Evolutionary conservation across 1,140 invertebrate genomes (phyloP).

Genomic region (Drosophila elegans): DNA sequence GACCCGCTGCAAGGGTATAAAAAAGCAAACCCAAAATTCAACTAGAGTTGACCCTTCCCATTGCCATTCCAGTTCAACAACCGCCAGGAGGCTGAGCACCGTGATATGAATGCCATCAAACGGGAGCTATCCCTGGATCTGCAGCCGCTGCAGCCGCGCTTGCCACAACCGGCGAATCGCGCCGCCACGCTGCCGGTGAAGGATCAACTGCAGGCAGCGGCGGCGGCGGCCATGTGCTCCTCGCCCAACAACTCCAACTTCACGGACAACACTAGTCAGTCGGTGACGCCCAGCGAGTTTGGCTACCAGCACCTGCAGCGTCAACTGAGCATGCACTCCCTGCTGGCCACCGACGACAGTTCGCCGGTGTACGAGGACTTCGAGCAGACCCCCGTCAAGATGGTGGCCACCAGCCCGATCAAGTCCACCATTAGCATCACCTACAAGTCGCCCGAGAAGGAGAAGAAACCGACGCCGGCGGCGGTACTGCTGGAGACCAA

Average conservation of each 20-base stretch:
- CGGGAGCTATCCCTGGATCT: conserved; percentile 80
- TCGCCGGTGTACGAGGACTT: conserved; percentile 81
- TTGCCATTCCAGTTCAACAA: conserved; percentile 58
- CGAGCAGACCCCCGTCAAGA: conserved; percentile 74
- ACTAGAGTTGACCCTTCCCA: neutral
- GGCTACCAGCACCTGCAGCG: conserved; percentile 84
- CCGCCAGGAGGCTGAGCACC: conserved; percentile 57
- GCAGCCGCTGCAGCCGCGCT: conserved; percentile 59
- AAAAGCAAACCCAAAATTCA: too few species aligned
- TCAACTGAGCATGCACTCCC: conserved; percentile 78
- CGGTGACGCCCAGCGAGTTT: conserved; percentile 84
- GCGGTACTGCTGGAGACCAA: conserved; percentile 72
- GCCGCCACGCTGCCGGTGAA: conserved; percentile 59
- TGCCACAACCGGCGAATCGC: conserved; percentile 49
- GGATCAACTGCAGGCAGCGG: conserved; percentile 61
- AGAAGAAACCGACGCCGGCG: conserved; percentile 56
- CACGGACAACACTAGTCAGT: conserved; percentile 84
- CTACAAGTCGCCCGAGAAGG: conserved; percentile 85
- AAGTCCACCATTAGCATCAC: conserved; percentile 90
- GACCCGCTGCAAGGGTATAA: too few species aligned
- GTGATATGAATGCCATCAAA: conserved; percentile 81
- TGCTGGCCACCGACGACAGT: conserved; percentile 77
- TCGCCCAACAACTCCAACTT: conserved; percentile 84
- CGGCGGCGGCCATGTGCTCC: conserved; percentile 38
- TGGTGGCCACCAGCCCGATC: conserved; percentile 85